Conservation (phyloP, 2,888 invertebrate species). For the Pycnomerus fuliginosus region DNA sequence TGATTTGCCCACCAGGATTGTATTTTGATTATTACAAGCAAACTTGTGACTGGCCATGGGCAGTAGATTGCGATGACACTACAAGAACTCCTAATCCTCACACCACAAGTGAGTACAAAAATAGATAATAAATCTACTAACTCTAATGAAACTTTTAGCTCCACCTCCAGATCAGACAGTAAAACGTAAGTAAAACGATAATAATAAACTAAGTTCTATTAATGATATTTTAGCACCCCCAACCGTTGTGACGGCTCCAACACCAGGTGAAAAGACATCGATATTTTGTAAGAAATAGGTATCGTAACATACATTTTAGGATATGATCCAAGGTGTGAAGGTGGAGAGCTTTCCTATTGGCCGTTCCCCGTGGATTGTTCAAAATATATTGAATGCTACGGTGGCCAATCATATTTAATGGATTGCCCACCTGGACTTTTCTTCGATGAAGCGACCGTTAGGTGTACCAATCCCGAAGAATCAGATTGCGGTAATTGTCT, state of each 20-base stretch:
- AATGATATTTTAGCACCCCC: no score
- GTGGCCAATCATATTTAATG: not conserved
- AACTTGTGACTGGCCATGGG: slow-evolving; percentile 6
- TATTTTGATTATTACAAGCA: slow-evolving; percentile 6
- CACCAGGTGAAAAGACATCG: no score
- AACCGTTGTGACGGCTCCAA: no score
- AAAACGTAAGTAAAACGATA: no score
- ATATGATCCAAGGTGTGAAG: not conserved
- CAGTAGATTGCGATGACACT: slow-evolving; percentile 6
- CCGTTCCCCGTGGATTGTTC: not conserved
- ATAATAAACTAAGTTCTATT: no score
- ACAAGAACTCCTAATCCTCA: slow-evolving; percentile 5
- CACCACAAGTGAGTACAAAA: no score
- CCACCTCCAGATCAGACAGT: no score
- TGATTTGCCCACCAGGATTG: slow-evolving; percentile 3
- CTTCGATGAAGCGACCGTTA: no score
- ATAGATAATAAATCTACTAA: not conserved
- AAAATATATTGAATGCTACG: not conserved
- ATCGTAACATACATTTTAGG: no score
- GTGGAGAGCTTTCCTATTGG: not conserved
- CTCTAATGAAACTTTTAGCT: slow-evolving; percentile 5
- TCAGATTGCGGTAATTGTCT: no score
- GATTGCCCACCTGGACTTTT: not conserved
- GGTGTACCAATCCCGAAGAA: no score
- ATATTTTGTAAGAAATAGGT: no score